Evolutionary conservation across 2,888 invertebrate genomes (phyloP).

Genomic region (Drosophila imparisetae): DNA sequence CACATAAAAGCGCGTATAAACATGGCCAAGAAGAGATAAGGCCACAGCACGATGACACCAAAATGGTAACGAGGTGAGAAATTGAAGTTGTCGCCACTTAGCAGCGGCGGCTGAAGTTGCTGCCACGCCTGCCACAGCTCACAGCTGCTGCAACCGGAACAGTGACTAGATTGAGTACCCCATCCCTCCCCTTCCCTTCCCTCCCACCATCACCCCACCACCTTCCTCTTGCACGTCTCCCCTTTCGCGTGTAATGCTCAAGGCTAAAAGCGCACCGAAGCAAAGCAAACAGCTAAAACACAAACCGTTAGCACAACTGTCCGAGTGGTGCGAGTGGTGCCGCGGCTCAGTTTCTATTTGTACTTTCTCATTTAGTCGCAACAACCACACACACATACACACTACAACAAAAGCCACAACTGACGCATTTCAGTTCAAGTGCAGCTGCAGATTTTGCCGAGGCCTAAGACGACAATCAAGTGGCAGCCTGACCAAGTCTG

Average conservation of each 20-base stretch:
- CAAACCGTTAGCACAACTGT: constrained; percentile 36
- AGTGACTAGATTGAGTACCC: constrained; percentile 4
- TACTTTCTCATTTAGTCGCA: constrained; percentile 73
- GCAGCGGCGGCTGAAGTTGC: constrained; percentile 12
- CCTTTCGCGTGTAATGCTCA: constrained; percentile 34
- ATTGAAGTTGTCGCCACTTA: constrained; percentile 30
- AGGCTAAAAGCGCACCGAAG: constrained; percentile 54
- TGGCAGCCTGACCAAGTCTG: constrained; percentile 48
- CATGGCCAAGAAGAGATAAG: constrained; percentile 51
- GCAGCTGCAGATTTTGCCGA: constrained; percentile 65
- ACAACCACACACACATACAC: background rate
- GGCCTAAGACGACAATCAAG: constrained; percentile 56
- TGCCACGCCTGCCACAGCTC: constrained; percentile 11
- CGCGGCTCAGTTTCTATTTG: constrained; percentile 71
- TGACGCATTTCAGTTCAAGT: constrained; percentile 79
- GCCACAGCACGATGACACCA: constrained; percentile 29
- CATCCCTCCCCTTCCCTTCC: background rate
- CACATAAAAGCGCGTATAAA: constrained; percentile 54
- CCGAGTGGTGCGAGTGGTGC: constrained; percentile 20
- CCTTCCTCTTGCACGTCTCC: background rate
- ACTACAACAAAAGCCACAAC: constrained; percentile 17
- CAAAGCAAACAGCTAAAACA: constrained; percentile 33
- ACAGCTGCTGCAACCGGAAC: constrained; percentile 38
- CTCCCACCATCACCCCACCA: too few species aligned
- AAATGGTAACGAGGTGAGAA: constrained; percentile 55